Percentiles rank a stretch among this genome's conserved stretches.
Evolutionary conservation across 2,888 invertebrate species (phyloP).

Genomic region (Phortica okadai): DNA sequence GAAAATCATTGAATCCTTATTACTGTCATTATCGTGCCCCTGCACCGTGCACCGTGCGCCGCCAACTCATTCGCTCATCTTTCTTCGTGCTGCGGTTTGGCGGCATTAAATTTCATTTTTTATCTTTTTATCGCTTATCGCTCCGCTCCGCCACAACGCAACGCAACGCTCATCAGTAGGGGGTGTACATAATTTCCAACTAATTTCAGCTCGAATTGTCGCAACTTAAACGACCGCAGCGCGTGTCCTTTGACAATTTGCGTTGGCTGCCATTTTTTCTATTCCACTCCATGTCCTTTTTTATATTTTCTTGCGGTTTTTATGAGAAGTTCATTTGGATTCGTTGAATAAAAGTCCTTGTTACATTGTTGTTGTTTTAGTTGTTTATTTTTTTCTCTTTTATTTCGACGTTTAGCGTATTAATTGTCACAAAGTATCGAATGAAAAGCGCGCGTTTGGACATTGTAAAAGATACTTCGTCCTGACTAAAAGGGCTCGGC

Average conservation of each 20-base stretch:
- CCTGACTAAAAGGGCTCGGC: constrained; percentile 12
- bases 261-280: constrained; percentile 38
- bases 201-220: constrained; percentile 65
- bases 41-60: constrained; percentile 14
- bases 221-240: constrained; percentile 61
- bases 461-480: not conserved
- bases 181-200: constrained; percentile 58
- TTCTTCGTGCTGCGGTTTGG: constrained; percentile 39
- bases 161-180: constrained; percentile 35
- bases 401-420: constrained; percentile 65
- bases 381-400: constrained; percentile 19
- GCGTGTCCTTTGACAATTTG: constrained; percentile 71
- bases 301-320: constrained; percentile 27
- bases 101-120: constrained; percentile 59
- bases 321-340: constrained; percentile 45
- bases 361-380: not conserved
- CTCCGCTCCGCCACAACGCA: not conserved
- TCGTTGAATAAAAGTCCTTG: constrained; percentile 41
- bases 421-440: constrained; percentile 71
- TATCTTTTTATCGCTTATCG: constrained; percentile 48
- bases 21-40: constrained; percentile 63
- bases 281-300: constrained; percentile 7
- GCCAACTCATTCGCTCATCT: constrained; percentile 25
- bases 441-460: constrained; percentile 40
- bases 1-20: constrained; percentile 71